phyloP scores from a whole-genome alignment of 1,140 invertebrate species.

The Heliconius himera region DNA sequence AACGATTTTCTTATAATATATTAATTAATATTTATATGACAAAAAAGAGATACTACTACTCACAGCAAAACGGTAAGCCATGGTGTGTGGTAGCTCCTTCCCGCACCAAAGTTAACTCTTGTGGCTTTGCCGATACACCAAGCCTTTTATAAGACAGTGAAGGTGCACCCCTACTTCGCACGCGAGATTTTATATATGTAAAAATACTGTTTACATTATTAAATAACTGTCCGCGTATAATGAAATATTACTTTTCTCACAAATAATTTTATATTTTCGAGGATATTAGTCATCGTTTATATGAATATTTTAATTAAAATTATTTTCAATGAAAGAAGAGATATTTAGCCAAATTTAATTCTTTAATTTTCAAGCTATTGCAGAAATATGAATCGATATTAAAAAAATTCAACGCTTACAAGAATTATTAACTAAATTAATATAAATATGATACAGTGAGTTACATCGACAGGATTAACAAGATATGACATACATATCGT shows the following conservation, averaged over 20 bases:
- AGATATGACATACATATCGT: no score
- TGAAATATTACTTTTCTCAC: neutral
- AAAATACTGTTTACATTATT: constrained; percentile 32
- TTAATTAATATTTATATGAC: neutral
- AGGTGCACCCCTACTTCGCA: constrained; percentile 61
- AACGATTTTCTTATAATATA: no score
- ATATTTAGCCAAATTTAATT: no score
- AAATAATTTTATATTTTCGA: neutral
- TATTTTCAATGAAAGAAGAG: neutral
- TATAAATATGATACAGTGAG: no score
- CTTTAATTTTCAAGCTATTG: no score
- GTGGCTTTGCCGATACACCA: constrained; percentile 13
- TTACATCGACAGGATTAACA: no score
- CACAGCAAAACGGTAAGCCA: constrained; percentile 68
- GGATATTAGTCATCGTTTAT: neutral
- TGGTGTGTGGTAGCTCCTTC: constrained; percentile 54
- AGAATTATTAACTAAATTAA: no score
- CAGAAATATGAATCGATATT: no score
- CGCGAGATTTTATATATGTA: constrained; percentile 32
- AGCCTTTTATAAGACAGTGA: constrained; percentile 74
- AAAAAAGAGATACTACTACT: constrained; percentile 46
- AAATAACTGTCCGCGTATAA: neutral
- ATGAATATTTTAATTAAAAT: neutral
- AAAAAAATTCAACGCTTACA: no score
- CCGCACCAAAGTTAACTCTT: constrained; percentile 40